Percentiles rank a stretch among this genome's conserved stretches.
Evolutionary conservation across 2,888 invertebrate genomes (phyloP).

Genomic region (Cheiracanthium punctorium): DNA sequence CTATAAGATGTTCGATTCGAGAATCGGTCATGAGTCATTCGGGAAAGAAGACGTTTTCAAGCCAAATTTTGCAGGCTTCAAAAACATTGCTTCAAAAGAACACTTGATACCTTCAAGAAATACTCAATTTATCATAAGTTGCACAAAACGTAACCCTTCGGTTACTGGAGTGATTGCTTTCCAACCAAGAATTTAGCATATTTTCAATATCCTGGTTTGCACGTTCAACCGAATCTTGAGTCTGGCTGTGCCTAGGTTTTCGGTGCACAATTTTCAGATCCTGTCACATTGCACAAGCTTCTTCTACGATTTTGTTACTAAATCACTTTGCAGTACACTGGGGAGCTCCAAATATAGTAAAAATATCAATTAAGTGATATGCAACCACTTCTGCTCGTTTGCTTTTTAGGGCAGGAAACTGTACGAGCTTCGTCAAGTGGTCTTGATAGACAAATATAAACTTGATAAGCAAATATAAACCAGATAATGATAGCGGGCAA

Average conservation of each 20-base stretch:
- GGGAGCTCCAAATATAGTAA: conserved; percentile 69
- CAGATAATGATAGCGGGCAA: neutral
- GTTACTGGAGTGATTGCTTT: conserved; percentile 25
- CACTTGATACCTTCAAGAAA: conserved; percentile 55
- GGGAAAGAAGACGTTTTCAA: conserved; percentile 22
- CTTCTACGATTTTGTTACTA: conserved; percentile 31
- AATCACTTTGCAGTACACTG: conserved; percentile 66
- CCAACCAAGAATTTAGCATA: conserved; percentile 48
- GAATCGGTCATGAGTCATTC: no score
- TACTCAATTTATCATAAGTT: conserved; percentile 48
- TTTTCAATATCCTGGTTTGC: no score
- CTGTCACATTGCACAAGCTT: conserved; percentile 32
- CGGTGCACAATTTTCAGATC: conserved; percentile 34
- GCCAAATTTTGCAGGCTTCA: conserved; percentile 14
- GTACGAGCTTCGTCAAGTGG: neutral
- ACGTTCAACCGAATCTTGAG: no score
- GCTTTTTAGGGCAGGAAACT: no score
- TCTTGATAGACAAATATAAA: conserved; percentile 14
- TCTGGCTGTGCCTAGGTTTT: no score
- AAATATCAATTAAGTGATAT: no score
- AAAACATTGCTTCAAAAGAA: conserved; percentile 47
- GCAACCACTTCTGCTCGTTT: no score
- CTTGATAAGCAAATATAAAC: no score
- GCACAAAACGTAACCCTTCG: conserved; percentile 65
- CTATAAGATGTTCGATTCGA: no score